Evolutionary conservation across 2,113 vertebrate species (phyloP).

Genomic region (Chaenocephalus aceratus): DNA sequence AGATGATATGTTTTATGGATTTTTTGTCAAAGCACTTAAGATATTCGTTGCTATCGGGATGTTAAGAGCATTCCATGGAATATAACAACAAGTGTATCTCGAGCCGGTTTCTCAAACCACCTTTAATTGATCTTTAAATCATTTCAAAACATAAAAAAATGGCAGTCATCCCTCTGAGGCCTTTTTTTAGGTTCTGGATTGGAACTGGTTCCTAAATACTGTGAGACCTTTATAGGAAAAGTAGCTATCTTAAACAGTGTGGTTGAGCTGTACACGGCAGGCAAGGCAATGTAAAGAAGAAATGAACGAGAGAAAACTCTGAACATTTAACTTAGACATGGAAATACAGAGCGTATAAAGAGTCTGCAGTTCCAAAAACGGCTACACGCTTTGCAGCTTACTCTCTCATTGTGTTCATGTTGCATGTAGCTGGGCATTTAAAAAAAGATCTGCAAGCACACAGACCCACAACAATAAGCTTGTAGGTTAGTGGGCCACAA

Average conservation of each 20-base stretch:
- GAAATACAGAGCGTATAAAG: not conserved
- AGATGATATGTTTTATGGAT: too few species aligned
- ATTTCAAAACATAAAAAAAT: not conserved
- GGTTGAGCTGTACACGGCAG: not conserved
- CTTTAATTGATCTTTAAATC: not conserved
- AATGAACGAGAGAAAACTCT: not conserved
- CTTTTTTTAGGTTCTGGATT: not conserved
- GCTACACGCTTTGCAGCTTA: not conserved
- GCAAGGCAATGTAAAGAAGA: too few species aligned
- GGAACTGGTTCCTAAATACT: not conserved
- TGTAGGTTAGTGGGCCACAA: constrained; percentile 45
- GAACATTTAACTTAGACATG: not conserved
- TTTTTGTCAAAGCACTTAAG: too few species aligned
- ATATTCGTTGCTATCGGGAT: too few species aligned
- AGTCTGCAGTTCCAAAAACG: not conserved
- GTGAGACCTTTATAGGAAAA: too few species aligned
- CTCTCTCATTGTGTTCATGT: not conserved
- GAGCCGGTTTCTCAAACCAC: too few species aligned
- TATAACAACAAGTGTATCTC: too few species aligned
- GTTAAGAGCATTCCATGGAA: too few species aligned
- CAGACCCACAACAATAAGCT: constrained; percentile 27
- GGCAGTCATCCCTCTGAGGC: not conserved
- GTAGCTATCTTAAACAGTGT: not conserved
- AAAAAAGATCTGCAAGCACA: not conserved
- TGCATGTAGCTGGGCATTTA: not conserved